Evolutionary conservation across 2,888 invertebrate species (phyloP).

Genomic region (Nesidiocoris tenuis): DNA sequence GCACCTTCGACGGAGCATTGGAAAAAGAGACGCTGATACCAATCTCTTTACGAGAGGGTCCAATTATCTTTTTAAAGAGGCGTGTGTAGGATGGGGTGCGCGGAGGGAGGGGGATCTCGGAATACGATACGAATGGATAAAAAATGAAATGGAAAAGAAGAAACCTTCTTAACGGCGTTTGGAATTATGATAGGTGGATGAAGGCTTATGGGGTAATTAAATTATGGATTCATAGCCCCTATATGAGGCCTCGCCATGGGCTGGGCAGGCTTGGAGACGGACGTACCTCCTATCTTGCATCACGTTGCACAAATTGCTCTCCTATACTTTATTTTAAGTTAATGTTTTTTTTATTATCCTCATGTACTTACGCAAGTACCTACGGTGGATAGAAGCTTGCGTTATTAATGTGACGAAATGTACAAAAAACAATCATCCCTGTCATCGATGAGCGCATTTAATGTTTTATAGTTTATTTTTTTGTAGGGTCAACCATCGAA

Average conservation of each 20-base stretch:
- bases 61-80: constrained; percentile 40
- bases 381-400: no score
- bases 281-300: no score
- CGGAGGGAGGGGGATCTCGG: constrained; percentile 3
- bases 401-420: no score
- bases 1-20: constrained; percentile 28
- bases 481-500: no score
- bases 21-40: constrained; percentile 33
- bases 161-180: constrained; percentile 28
- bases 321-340: no score
- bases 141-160: constrained; percentile 21
- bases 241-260: background rate
- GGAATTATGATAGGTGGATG: constrained; percentile 30
- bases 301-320: no score
- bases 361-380: no score
- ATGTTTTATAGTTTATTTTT: no score
- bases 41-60: constrained; percentile 42
- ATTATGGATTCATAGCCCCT: constrained; percentile 32
- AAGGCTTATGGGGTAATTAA: constrained; percentile 28
- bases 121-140: constrained; percentile 4
- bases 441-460: no score
- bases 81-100: background rate
- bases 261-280: background rate
- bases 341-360: no score
- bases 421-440: no score